Base-by-base conservation (phyloP, 2,113 vertebrate genomes). In the Chaetorhynchus papuensis region DNA sequence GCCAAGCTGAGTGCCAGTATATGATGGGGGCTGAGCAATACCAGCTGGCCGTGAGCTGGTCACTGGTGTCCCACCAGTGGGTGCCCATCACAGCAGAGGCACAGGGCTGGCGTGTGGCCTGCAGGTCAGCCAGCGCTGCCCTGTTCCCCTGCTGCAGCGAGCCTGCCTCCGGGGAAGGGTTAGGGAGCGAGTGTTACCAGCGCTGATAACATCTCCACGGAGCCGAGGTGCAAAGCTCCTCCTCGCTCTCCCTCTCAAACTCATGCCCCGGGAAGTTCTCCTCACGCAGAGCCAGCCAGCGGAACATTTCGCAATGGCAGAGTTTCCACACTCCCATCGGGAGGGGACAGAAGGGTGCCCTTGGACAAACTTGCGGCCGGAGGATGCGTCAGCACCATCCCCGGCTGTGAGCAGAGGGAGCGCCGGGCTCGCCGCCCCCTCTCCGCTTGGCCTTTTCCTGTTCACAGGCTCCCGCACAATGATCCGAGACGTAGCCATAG, bases 71-170 rank as follows among this genome's bases (percentile, higher is more conserved):
- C 12, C 52, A 3, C 3, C 35, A 8, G 84, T 3, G 24, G 47
- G 53, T 68, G n/a, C 30, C 77, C 77, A 11, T 5, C 30, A 0
- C n/a, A 20, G 35, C 52, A 14, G 57, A 8, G 44, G 26, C 42
- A 11, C 56, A 13, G 44, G 61, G 41, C 53, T 35, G 20, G 11
- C 0, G 1, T 9, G 41, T 26, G 53, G 16, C 54, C 60, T 6
- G 50, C 44, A 15, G 45, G 16, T 12, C 15, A 3, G 42, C 4
- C 70, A 17, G 57, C 8, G 5, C 9, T 9, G 52, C 44, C 30
- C 45, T 6, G 0, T 2, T 52, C 26, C 21, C 31, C 41, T 1
- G 0, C 45, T 28, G 26, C 49, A 15, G 33, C 9, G 1, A 33
- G n/a, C 63, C 42, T 56, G 86, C 81, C 89, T 45, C 42, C 22